phyloP scores from a whole-genome alignment of 2,797 vertebrate species.

The Vireo griseus region DNA sequence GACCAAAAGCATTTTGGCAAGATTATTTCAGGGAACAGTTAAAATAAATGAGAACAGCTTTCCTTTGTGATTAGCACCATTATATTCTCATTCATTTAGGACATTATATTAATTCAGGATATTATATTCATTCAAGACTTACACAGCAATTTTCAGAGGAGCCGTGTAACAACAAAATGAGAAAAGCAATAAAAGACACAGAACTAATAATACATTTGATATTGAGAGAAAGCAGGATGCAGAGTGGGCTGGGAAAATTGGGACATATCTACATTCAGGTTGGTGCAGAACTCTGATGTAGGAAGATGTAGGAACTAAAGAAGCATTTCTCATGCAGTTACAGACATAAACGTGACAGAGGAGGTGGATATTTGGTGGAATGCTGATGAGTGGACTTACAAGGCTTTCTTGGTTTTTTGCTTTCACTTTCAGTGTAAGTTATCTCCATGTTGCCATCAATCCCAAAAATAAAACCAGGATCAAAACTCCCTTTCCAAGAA shows the following conservation, averaged over 20 bases:
- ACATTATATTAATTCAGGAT: neutral
- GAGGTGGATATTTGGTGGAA: neutral
- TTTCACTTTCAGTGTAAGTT: neutral
- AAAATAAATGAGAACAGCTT: constrained; percentile 15
- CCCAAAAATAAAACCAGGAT: neutral
- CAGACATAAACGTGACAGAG: neutral
- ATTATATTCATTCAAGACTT: constrained; percentile 8
- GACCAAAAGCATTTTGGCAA: neutral
- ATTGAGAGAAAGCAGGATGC: neutral
- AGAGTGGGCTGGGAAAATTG: neutral
- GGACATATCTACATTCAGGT: neutral
- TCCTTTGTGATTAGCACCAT: constrained; percentile 34
- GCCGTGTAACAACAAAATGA: neutral
- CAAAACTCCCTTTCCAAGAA: neutral
- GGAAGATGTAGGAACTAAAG: neutral
- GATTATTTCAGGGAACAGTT: constrained; percentile 17
- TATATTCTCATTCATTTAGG: constrained; percentile 22
- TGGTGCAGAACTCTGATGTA: neutral
- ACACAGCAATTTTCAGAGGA: neutral
- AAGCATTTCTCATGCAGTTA: neutral
- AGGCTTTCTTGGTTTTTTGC: neutral
- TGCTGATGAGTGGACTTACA: neutral
- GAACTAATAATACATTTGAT: neutral
- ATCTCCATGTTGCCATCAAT: neutral
- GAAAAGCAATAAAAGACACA: neutral